phyloP scores from a whole-genome alignment of 2,888 invertebrate species.

The Rotaria macrura region DNA sequence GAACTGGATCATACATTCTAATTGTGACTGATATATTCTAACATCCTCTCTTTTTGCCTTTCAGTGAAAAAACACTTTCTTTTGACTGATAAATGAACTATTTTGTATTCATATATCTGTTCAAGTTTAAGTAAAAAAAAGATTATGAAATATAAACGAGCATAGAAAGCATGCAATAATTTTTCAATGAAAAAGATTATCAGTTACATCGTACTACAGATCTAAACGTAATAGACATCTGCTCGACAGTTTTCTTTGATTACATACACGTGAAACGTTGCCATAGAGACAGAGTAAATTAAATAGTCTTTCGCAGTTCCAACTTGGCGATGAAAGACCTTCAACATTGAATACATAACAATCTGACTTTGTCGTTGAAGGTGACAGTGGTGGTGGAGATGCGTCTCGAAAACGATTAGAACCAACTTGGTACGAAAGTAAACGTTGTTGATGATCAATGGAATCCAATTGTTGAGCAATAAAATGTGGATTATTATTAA shows the following conservation, averaged over 20 bases:
- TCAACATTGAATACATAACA: constrained; percentile 58
- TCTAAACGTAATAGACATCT: background rate
- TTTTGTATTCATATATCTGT: too few species aligned
- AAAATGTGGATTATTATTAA: background rate
- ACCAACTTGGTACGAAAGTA: background rate
- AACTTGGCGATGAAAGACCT: constrained; percentile 79
- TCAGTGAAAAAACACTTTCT: too few species aligned
- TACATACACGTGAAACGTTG: constrained; percentile 80
- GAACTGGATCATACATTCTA: too few species aligned
- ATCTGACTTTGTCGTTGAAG: background rate
- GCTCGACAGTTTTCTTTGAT: too few species aligned
- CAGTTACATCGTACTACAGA: background rate
- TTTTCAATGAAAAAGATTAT: too few species aligned
- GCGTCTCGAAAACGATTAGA: background rate
- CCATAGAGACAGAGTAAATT: constrained; percentile 97
- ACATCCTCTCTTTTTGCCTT: too few species aligned
- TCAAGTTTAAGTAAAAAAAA: background rate
- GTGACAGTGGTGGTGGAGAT: background rate
- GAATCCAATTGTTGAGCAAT: background rate
- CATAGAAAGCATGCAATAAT: too few species aligned
- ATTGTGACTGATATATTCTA: too few species aligned
- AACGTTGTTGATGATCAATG: background rate
- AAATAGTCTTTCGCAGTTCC: constrained; percentile 89
- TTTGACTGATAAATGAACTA: too few species aligned
- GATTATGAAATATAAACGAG: background rate